Conservation (phyloP, 2,113 vertebrate genomes). For the Carollia perspicillata region DNA sequence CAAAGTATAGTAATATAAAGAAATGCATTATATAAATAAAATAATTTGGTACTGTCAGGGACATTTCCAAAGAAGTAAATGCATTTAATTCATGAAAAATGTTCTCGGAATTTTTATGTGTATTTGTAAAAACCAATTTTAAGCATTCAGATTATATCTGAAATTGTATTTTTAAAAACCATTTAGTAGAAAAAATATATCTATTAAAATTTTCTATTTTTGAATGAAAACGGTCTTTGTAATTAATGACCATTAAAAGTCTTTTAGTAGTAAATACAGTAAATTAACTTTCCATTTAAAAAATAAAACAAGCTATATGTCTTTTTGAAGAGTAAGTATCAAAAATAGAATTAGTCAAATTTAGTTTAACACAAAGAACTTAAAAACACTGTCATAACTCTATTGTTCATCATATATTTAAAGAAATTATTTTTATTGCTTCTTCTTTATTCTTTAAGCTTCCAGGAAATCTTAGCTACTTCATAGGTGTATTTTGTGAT, state of each 20-base stretch:
- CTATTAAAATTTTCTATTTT: background rate
- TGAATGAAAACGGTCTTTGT: background rate
- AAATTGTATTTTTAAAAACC: background rate
- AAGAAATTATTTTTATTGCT: conserved; percentile 53
- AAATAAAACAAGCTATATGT: background rate
- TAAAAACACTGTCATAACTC: background rate
- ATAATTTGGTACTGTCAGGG: conserved; percentile 34
- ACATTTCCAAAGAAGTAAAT: conserved; percentile 27
- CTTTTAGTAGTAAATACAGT: conserved; percentile 3
- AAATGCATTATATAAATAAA: conserved; percentile 58
- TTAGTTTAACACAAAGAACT: background rate
- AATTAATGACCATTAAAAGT: background rate
- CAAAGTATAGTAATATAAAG: conserved; percentile 46
- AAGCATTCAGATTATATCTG: background rate
- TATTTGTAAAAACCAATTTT: background rate
- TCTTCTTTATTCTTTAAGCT: conserved; percentile 51
- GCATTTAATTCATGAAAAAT: conserved; percentile 7
- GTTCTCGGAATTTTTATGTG: background rate
- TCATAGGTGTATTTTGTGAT: background rate
- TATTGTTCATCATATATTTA: background rate
- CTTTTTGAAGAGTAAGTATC: background rate
- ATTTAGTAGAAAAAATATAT: background rate
- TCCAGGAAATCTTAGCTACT: conserved; percentile 35
- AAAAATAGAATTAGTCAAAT: background rate
- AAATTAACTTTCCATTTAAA: conserved; percentile 26